These are phyloP conservation scores for Hormaphis cornu DNA, from an alignment of 1,140 invertebrate species.

Conservation along the genomic window DNA sequence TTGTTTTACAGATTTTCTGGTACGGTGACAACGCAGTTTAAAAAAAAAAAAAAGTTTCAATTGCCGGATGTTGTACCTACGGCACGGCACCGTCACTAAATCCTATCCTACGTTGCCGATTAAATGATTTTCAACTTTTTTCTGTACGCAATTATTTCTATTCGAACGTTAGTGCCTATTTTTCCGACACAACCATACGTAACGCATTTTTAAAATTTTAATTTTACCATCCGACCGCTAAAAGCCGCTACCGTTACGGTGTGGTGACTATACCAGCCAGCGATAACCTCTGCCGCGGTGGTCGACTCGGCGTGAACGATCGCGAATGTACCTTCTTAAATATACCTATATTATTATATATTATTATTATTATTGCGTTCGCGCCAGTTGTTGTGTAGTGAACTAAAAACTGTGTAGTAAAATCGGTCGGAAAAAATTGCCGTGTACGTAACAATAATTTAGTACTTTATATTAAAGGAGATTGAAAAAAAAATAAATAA, in stretches of 20 bases:
- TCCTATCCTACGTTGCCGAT: neutral
- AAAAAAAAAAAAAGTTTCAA: neutral
- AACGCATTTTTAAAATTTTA: too few species aligned
- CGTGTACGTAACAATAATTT: too few species aligned
- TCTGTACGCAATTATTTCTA: neutral
- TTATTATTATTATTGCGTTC: too few species aligned
- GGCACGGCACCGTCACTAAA: conserved; percentile 12
- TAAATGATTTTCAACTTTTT: neutral
- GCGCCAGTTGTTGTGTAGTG: too few species aligned
- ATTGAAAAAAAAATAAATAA: too few species aligned
- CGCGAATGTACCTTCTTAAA: neutral
- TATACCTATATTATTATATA: too few species aligned
- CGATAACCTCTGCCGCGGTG: neutral
- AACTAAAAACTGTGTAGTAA: too few species aligned
- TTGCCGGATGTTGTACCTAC: neutral
- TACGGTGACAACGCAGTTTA: neutral
- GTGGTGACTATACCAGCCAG: neutral
- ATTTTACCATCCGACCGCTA: neutral
- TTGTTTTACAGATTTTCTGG: neutral
- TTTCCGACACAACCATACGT: neutral
- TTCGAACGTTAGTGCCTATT: neutral
- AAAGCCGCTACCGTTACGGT: neutral
- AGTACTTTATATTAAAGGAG: too few species aligned
- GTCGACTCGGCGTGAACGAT: neutral
- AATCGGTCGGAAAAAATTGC: too few species aligned